These are phyloP conservation scores for Clamator glandarius DNA, from an alignment of 2,797 vertebrate genomes.

Conservation along the genomic window DNA sequence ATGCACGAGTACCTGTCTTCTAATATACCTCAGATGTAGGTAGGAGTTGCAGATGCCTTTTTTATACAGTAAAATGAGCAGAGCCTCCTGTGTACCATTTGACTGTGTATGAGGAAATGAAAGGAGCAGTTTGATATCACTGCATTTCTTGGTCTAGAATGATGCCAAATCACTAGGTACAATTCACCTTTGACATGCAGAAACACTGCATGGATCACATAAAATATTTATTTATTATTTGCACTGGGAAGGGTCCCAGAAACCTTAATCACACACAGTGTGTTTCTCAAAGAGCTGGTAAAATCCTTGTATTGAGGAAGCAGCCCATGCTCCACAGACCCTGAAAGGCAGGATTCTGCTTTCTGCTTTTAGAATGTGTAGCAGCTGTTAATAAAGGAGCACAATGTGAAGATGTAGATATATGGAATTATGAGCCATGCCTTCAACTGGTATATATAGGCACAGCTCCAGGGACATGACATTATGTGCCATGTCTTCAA, in stretches of 20 bases:
- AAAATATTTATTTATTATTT: background rate
- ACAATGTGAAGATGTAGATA: background rate
- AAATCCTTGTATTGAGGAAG: background rate
- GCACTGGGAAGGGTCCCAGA: background rate
- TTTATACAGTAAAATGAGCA: background rate
- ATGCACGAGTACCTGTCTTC: background rate
- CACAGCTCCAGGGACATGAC: slow-evolving; percentile 4
- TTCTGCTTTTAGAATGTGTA: background rate
- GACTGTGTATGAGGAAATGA: background rate
- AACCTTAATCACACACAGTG: background rate
- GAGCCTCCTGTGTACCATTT: background rate
- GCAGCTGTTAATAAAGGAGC: background rate
- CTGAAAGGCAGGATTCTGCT: background rate
- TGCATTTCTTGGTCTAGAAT: background rate
- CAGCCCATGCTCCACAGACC: background rate
- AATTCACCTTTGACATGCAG: background rate
- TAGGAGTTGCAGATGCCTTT: background rate
- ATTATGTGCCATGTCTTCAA: slow-evolving; percentile 13
- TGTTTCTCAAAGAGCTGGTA: background rate
- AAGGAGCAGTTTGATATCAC: background rate
- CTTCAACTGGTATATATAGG: slow-evolving; percentile 16
- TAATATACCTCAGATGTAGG: background rate
- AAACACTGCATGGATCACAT: background rate
- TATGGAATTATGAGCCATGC: background rate
- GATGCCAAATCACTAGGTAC: background rate